Percentiles rank a stretch among this genome's conserved stretches.
Evolutionary conservation across 2,888 invertebrate genomes (phyloP).

Genomic region (Nymphalis c-album): DNA sequence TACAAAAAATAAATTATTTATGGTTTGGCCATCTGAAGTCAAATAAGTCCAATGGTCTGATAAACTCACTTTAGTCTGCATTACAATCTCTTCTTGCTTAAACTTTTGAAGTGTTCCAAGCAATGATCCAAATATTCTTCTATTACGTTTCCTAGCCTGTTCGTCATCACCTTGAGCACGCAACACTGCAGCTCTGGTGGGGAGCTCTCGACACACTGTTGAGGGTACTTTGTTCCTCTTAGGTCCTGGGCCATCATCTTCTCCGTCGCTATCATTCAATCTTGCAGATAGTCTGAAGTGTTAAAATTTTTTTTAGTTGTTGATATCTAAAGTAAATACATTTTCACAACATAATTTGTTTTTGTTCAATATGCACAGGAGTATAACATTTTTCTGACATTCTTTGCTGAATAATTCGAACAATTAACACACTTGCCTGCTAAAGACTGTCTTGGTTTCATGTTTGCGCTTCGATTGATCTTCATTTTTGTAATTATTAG

Average conservation of each 20-base stretch:
- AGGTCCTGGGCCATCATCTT: conserved; percentile 62
- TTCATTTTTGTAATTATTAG: conserved; percentile 72
- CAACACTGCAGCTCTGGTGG: conserved; percentile 83
- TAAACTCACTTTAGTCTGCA: conserved; percentile 86
- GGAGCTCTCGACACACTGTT: conserved; percentile 91
- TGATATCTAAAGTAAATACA: too few species aligned
- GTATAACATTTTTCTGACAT: background rate
- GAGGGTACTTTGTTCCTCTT: conserved; percentile 79
- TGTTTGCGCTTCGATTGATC: conserved; percentile 77
- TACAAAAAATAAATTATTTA: background rate
- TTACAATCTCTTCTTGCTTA: conserved; percentile 94
- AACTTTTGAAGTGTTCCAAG: conserved; percentile 97
- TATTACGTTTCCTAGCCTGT: conserved; percentile 90
- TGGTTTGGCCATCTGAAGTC: background rate
- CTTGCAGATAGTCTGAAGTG: conserved; percentile 67
- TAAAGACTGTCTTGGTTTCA: conserved; percentile 81
- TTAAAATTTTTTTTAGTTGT: background rate
- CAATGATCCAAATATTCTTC: conserved; percentile 97
- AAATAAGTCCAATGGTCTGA: background rate
- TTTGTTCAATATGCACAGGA: background rate
- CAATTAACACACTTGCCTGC: conserved; percentile 63
- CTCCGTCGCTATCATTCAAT: conserved; percentile 74
- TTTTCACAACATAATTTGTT: conserved; percentile 15
- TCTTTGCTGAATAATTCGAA: background rate
- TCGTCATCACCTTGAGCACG: conserved; percentile 91